A percentile compares a stretch with the other conserved stretches of the same genome.
These are phyloP conservation scores for Calidris pygmaea DNA, from an alignment of 2,113 vertebrate species.

Conservation along the genomic window DNA sequence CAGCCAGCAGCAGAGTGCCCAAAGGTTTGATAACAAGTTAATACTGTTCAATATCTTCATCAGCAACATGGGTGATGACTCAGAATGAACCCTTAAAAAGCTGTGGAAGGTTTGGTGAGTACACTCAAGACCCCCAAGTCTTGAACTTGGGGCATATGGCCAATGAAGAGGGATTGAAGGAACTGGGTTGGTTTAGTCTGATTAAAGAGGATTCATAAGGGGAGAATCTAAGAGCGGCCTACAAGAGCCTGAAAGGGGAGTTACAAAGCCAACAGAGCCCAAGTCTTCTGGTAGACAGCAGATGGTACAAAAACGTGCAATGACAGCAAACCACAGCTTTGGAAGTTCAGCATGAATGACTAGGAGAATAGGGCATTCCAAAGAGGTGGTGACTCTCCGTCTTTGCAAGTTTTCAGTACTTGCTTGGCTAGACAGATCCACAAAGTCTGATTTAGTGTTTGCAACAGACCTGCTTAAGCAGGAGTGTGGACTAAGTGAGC, in stretches of 20 bases:
- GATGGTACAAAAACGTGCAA: background rate
- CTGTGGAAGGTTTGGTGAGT: background rate
- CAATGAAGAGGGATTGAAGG: background rate
- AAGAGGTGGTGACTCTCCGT: background rate
- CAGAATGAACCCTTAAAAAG: background rate
- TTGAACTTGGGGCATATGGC: background rate
- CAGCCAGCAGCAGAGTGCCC: background rate
- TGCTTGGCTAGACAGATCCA: background rate
- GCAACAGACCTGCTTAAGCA: background rate
- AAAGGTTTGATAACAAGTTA: background rate
- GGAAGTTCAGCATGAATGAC: background rate
- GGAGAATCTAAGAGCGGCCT: background rate
- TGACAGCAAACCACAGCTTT: background rate
- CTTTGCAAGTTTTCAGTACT: background rate
- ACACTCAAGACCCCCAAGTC: background rate
- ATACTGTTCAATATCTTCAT: background rate
- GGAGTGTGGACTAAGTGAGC: background rate
- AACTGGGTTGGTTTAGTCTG: background rate
- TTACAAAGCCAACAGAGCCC: background rate
- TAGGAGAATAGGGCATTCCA: background rate
- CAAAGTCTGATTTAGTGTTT: background rate
- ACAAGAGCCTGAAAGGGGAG: background rate
- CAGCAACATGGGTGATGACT: background rate
- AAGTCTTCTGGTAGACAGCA: background rate
- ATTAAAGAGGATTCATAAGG: background rate